A percentile compares a stretch with the other conserved stretches of the same genome.
Evolutionary conservation across 2,888 invertebrate species (phyloP).

Genomic region (Monoplex corrugatus): DNA sequence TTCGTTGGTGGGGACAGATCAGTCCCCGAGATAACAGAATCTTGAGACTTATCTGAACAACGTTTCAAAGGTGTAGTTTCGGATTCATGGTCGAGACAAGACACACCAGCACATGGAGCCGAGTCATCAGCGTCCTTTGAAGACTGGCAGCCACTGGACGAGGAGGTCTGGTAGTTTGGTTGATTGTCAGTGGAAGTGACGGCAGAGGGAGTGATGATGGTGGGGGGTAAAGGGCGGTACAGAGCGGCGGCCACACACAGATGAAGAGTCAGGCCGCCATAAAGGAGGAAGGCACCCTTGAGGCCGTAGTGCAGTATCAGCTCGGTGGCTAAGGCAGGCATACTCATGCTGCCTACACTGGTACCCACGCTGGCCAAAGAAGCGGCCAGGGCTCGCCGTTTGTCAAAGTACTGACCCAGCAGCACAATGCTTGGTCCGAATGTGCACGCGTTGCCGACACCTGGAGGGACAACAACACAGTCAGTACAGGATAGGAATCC

Average conservation of each 20-base stretch:
- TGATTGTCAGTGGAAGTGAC: background rate
- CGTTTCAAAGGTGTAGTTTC: background rate
- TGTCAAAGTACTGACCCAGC: constrained; percentile 48
- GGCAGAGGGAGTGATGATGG: background rate
- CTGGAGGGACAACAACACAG: constrained; percentile 35
- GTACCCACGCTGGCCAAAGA: constrained; percentile 40
- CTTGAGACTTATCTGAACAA: background rate
- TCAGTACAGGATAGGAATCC: background rate
- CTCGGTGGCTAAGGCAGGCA: constrained; percentile 33
- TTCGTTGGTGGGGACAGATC: background rate
- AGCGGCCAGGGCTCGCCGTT: constrained; percentile 51
- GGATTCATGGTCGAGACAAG: too few relatives aligned
- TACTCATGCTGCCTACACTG: constrained; percentile 29
- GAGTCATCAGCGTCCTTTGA: background rate
- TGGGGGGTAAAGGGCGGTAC: constrained; percentile 12
- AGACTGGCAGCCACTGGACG: background rate
- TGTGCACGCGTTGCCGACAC: constrained; percentile 29
- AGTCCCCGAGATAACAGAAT: background rate
- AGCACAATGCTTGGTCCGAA: constrained; percentile 44
- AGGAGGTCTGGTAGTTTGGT: background rate
- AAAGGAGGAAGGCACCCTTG: constrained; percentile 29
- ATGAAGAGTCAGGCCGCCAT: constrained; percentile 9
- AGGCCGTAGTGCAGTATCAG: constrained; percentile 44
- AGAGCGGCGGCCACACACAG: background rate
- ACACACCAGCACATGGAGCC: background rate